Percentiles rank a stretch among this genome's conserved stretches.
phyloP scores from a whole-genome alignment of 2,113 vertebrate species.

The Dromas ardeola region DNA sequence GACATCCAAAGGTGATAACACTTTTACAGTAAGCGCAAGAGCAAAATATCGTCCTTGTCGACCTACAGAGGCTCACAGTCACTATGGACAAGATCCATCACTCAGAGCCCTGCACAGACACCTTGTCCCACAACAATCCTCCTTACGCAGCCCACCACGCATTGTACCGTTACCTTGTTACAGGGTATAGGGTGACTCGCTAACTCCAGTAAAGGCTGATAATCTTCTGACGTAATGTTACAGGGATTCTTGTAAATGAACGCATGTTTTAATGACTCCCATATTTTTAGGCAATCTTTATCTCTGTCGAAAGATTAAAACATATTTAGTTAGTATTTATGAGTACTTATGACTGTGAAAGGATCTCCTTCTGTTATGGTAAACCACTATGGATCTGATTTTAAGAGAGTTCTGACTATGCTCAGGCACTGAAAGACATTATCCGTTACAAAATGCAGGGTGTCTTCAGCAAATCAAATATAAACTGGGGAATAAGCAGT shows the following conservation, averaged over 20 bases:
- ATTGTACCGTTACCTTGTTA: conserved; percentile 63
- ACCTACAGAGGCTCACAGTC: neutral
- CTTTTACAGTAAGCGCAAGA: neutral
- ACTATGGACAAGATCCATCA: neutral
- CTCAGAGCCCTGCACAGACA: neutral
- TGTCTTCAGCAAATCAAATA: neutral
- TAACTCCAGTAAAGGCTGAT: conserved; percentile 62
- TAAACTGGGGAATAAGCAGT: neutral
- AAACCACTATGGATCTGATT: neutral
- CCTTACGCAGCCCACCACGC: neutral
- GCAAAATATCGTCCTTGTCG: neutral
- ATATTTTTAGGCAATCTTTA: conserved; percentile 69
- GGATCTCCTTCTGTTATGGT: neutral
- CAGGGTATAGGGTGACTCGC: conserved; percentile 49
- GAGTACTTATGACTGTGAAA: neutral
- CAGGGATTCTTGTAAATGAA: conserved; percentile 78
- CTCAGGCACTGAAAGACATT: neutral
- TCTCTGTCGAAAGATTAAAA: conserved; percentile 39
- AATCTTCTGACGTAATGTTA: conserved; percentile 65
- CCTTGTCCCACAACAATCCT: neutral
- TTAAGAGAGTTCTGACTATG: neutral
- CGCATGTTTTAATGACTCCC: conserved; percentile 47
- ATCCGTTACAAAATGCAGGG: neutral
- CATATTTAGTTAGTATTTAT: neutral
- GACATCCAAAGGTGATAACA: neutral